Base-by-base conservation (phyloP, 2,113 vertebrate species). In the Leuciscus idus region DNA sequence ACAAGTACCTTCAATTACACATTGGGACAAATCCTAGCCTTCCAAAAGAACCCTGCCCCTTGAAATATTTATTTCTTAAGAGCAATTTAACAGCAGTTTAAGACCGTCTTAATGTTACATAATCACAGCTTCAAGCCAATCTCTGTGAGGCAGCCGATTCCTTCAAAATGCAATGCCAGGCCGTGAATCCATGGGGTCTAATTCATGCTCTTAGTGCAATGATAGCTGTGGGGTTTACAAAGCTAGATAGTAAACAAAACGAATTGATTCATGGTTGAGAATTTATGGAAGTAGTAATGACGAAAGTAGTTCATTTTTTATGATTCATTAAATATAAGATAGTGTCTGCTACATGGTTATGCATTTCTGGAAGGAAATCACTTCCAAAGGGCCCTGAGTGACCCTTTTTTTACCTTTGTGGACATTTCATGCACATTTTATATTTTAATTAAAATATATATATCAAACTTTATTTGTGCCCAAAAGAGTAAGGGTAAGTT, bases 11-110 rank as follows among this genome's bases (percentile, higher is more conserved):
- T 91, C 85, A 86, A 83, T 87, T 82, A 88, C 87, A 87, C 83
- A 70, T 26, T 81, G 87, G 57, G 87, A 87, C 55, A 88, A 87
- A 89, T 81, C 76, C 28, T 50, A 61, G 48, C 74, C 84, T 28
- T 78, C 43, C 64, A 33, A 28, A 26, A 26, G 62, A 66, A 62
- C 61, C 33, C 11, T 61, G n/a, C 23, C 77, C 76, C 43, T 70
- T 61, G 39, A 84, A 84, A 89, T 90, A 85, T 88, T 75, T 76
- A 62, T 85, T 87, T 81, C 68, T 81, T 89, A 83, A 83, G 88
- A 91, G 88, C 70, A 85, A 74, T 84, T 90, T 89, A 81, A 87
- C 87, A 90, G 52, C 87, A 90, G 52, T 83, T 87, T 76, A 61
- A 61, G 64, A 87, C 77, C 85, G 48, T 87, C 61, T 84, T 86